phyloP scores from a whole-genome alignment of 2,113 vertebrate genomes.

The Ictidomys tridecemlineatus region DNA sequence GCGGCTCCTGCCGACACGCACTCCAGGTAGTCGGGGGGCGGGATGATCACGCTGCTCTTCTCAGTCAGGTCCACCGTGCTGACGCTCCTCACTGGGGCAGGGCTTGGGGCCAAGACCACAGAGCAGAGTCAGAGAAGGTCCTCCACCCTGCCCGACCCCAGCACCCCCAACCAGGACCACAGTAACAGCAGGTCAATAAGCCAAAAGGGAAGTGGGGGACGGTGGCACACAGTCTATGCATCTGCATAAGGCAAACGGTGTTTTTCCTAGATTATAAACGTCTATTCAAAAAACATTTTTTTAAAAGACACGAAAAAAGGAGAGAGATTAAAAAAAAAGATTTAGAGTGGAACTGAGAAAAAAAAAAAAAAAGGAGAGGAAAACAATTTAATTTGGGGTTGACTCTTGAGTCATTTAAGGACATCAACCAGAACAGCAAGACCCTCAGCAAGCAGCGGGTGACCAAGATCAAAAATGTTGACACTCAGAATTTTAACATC shows the following conservation, averaged over 20 bases:
- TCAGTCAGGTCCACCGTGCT: slow-evolving; percentile 91
- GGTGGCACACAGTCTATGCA: fast-evolving
- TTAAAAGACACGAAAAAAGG: neutral
- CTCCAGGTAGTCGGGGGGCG: slow-evolving; percentile 94
- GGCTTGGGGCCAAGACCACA: slow-evolving; percentile 76
- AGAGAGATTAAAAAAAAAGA: no score
- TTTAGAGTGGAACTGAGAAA: no score
- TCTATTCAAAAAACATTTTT: neutral
- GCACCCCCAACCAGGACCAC: neutral
- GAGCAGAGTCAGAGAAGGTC: neutral
- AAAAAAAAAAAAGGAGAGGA: neutral
- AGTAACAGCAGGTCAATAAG: fast-evolving
- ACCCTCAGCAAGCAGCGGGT: neutral
- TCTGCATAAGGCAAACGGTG: neutral
- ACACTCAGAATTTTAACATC: neutral
- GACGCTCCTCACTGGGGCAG: slow-evolving; percentile 88
- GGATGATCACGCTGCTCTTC: slow-evolving; percentile 90
- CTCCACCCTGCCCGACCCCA: fast-evolving
- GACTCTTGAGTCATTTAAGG: neutral
- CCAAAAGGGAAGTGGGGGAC: neutral
- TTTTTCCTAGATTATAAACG: neutral
- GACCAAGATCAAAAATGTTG: neutral
- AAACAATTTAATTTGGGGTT: neutral
- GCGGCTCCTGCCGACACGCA: slow-evolving; percentile 54
- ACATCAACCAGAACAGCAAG: neutral